Percentiles rank a stretch among this genome's conserved stretches.
phyloP scores from a whole-genome alignment of 53 echinoderm and acorn worm genomes.

The Apostichopus leukothele region DNA sequence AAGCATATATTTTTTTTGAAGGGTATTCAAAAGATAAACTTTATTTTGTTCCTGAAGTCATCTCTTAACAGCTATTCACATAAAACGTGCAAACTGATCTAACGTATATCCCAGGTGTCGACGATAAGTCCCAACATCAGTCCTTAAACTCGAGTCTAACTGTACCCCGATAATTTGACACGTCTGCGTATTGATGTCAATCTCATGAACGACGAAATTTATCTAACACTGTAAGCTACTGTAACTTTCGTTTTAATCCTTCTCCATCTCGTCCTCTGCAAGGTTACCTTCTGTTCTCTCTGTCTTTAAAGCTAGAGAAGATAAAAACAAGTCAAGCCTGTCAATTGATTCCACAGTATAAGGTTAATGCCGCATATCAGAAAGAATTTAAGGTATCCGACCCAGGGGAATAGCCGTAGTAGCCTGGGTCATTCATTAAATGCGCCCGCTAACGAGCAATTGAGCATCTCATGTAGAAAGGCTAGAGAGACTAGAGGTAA shows the following conservation, averaged over 20 bases:
- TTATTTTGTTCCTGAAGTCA: no score
- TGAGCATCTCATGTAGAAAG: neutral
- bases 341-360: neutral
- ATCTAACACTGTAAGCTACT: neutral
- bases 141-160: no score
- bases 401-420: neutral
- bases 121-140: no score
- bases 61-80: no score
- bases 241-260: neutral
- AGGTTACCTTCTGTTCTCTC: neutral
- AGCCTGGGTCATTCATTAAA: constrained; percentile 13
- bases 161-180: neutral
- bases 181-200: neutral
- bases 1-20: no score
- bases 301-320: neutral
- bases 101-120: no score
- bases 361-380: neutral
- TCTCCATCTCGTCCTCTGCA: neutral
- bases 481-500: neutral
- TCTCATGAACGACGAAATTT: neutral
- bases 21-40: no score
- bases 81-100: no score
- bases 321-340: neutral
- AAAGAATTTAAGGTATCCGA: constrained; percentile 24
- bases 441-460: constrained; percentile 33